These are phyloP conservation scores for Apodemia hepburni DNA, from an alignment of 2,888 invertebrate species.

Conservation along the genomic window DNA sequence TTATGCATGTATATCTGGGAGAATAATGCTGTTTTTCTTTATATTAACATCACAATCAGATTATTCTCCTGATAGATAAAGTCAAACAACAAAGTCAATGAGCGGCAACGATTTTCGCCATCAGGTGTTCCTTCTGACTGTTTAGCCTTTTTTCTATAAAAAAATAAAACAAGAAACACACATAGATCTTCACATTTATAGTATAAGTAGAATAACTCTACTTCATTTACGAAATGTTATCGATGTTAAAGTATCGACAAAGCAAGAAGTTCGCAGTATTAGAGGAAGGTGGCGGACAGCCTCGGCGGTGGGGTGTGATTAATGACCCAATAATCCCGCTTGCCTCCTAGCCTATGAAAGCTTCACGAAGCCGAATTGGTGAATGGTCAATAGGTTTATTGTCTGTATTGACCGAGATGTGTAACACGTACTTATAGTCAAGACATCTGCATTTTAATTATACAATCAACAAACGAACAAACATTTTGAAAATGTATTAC, in stretches of 20 bases:
- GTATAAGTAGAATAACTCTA: neutral
- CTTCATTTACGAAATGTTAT: neutral
- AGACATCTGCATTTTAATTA: slow-evolving; percentile 19
- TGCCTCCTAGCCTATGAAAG: slow-evolving; percentile 62
- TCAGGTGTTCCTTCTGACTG: neutral
- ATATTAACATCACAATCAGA: too few relatives aligned
- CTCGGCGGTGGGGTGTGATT: slow-evolving; percentile 60
- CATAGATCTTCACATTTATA: neutral
- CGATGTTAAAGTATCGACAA: slow-evolving; percentile 11
- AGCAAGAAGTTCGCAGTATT: neutral
- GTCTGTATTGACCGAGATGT: slow-evolving; percentile 50
- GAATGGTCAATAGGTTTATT: slow-evolving; percentile 78
- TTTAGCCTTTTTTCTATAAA: neutral
- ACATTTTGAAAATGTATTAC: neutral
- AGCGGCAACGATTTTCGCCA: too few relatives aligned
- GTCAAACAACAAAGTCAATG: too few relatives aligned
- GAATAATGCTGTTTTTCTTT: too few relatives aligned
- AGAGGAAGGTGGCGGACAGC: slow-evolving; percentile 35
- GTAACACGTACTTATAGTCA: slow-evolving; percentile 42
- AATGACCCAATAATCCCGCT: slow-evolving; percentile 76
- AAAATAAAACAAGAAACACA: neutral
- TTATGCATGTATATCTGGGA: too few relatives aligned
- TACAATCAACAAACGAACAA: neutral
- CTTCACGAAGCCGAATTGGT: slow-evolving; percentile 79
- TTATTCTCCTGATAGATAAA: too few relatives aligned